phyloP scores from a whole-genome alignment of 2,113 vertebrate genomes.

The Upupa epops region DNA sequence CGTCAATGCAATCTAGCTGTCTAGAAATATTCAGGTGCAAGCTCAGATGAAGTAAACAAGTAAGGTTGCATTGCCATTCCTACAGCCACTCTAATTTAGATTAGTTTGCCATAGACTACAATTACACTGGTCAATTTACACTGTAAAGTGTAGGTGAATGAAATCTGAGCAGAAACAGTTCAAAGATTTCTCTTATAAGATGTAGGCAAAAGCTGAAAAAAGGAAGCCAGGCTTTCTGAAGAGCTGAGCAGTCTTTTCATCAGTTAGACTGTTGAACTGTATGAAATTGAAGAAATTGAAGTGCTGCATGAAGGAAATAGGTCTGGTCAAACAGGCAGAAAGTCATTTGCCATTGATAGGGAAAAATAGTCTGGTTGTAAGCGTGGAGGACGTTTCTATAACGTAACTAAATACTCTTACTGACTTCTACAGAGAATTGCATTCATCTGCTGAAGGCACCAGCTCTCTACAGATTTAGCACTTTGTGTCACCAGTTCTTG shows the following conservation, averaged over 20 bases:
- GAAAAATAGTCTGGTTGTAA: neutral
- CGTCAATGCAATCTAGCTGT: neutral
- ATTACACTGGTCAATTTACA: neutral
- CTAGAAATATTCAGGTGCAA: neutral
- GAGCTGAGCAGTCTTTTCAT: neutral
- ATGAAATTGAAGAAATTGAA: neutral
- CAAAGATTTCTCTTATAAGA: neutral
- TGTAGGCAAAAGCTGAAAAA: neutral
- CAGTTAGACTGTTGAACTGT: neutral
- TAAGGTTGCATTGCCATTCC: neutral
- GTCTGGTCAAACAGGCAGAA: neutral
- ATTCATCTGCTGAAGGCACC: neutral
- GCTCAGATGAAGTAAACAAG: neutral
- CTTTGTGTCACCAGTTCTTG: neutral
- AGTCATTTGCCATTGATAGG: neutral
- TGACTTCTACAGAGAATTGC: neutral
- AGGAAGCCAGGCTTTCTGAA: neutral
- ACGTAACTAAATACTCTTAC: neutral
- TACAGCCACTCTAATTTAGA: neutral
- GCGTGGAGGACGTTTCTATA: neutral
- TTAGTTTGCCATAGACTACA: neutral
- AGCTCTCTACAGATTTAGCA: neutral
- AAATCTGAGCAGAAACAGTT: neutral
- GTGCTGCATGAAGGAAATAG: neutral
- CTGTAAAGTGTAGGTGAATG: accelerated